phyloP scores from a whole-genome alignment of 2,113 vertebrate species.

The human region DNA sequence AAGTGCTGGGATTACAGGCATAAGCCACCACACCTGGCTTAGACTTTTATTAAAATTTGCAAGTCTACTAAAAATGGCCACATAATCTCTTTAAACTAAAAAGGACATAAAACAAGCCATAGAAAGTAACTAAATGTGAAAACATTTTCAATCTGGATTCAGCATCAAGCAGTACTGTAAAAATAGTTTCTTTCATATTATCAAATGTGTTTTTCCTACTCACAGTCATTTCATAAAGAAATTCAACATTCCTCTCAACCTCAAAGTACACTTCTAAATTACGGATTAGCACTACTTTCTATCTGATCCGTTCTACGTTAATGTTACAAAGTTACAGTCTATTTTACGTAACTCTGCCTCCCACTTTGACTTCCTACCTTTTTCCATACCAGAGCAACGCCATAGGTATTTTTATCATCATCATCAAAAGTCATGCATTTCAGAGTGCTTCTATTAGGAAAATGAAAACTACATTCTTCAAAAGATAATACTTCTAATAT shows the following conservation, averaged over 20 bases:
- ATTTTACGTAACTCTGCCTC: background rate
- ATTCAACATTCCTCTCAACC: background rate
- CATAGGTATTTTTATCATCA: background rate
- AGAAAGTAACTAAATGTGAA: background rate
- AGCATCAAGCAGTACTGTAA: background rate
- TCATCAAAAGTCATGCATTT: conserved; percentile 10
- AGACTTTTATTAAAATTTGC: conserved; percentile 20
- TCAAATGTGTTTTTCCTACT: background rate
- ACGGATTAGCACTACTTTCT: background rate
- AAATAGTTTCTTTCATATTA: background rate
- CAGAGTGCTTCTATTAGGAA: background rate
- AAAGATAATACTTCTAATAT: conserved; percentile 7
- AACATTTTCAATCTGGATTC: background rate
- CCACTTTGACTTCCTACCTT: background rate
- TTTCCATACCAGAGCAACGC: background rate
- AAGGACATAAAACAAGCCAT: background rate
- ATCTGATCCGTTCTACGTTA: background rate
- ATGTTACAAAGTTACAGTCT: background rate
- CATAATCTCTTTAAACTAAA: background rate
- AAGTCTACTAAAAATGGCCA: background rate
- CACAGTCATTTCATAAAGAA: background rate
- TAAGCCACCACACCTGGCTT: too few species aligned
- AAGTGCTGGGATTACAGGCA: too few species aligned
- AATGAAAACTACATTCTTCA: background rate
- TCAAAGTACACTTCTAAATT: background rate